A percentile compares a stretch with the other conserved stretches of the same genome.
Evolutionary conservation across 2,888 invertebrate species (phyloP).

Genomic region (Cyclophora albipunctata): DNA sequence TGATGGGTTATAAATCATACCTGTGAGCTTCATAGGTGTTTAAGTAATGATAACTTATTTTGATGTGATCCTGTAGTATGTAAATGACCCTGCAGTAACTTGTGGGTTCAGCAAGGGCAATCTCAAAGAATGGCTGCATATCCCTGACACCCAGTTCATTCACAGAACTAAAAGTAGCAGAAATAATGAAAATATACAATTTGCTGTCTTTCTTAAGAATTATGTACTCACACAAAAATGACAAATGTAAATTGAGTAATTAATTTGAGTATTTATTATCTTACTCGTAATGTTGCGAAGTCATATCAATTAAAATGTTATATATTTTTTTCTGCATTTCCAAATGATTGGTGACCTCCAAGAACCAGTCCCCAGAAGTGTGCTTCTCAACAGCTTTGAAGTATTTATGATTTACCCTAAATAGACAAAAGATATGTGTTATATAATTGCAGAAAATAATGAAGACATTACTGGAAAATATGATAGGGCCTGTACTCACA

Average conservation of each 20-base stretch:
- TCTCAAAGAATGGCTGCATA: not conserved
- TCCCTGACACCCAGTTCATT: not conserved
- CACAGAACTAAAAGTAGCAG: not conserved
- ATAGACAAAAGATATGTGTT: too few relatives aligned
- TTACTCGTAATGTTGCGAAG: slow-evolving; percentile 5
- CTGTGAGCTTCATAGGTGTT: not conserved
- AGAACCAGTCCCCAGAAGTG: slow-evolving; percentile 17
- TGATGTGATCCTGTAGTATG: slow-evolving; percentile 3
- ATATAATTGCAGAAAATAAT: too few relatives aligned
- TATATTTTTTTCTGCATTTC: slow-evolving; percentile 1
- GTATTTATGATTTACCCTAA: slow-evolving; percentile 9
- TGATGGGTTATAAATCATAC: too few relatives aligned
- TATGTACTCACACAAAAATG: not conserved
- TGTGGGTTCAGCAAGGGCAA: not conserved
- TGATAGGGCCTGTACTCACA: slow-evolving; percentile 30
- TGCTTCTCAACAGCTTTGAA: slow-evolving; percentile 23
- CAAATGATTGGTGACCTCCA: slow-evolving; percentile 1
- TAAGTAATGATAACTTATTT: slow-evolving; percentile 2
- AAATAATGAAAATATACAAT: not conserved
- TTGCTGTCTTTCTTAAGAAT: not conserved
- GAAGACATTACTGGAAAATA: too few relatives aligned
- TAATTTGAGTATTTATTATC: not conserved
- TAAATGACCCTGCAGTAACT: not conserved
- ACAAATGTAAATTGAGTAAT: not conserved
- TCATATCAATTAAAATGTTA: slow-evolving; percentile 3